Percentiles rank a stretch among this genome's conserved stretches.
Evolutionary conservation across 2,113 vertebrate species (phyloP).

Genomic region (Limanda limanda): DNA sequence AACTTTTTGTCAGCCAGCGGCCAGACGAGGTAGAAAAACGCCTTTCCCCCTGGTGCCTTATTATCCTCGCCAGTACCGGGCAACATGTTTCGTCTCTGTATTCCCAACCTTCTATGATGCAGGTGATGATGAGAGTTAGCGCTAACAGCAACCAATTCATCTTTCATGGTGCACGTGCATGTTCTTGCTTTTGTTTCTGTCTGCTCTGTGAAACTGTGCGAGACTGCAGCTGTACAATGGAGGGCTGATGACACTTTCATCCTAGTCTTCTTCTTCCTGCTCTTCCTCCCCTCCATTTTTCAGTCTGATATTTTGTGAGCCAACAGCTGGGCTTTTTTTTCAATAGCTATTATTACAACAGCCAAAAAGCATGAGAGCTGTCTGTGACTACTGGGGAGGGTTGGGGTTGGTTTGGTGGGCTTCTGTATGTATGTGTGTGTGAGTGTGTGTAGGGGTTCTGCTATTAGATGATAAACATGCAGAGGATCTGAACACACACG

Average conservation of each 20-base stretch:
- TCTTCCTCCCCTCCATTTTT: constrained; percentile 50
- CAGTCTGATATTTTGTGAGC: constrained; percentile 62
- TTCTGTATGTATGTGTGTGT: neutral
- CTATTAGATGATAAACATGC: constrained; percentile 44
- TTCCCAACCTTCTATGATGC: constrained; percentile 53
- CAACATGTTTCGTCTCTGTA: constrained; percentile 43
- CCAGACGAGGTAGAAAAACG: constrained; percentile 33
- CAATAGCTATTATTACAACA: constrained; percentile 68
- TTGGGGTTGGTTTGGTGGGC: neutral
- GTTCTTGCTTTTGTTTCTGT: constrained; percentile 64
- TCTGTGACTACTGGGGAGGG: neutral
- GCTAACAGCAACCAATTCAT: constrained; percentile 76
- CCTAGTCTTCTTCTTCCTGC: neutral
- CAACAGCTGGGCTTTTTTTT: constrained; percentile 67
- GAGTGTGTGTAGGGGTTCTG: neutral
- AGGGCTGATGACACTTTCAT: constrained; percentile 58
- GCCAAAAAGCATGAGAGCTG: constrained; percentile 62
- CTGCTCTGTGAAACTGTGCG: constrained; percentile 46
- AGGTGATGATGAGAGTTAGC: constrained; percentile 70
- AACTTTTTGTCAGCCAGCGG: constrained; percentile 57
- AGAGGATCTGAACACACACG: constrained; percentile 3
- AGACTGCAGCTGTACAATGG: constrained; percentile 62
- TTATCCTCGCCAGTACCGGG: constrained; percentile 53
- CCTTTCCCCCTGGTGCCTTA: constrained; percentile 54
- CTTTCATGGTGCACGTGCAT: constrained; percentile 67